Base-by-base conservation (phyloP, 2,797 vertebrate genomes). In the Rhincodon typus region DNA sequence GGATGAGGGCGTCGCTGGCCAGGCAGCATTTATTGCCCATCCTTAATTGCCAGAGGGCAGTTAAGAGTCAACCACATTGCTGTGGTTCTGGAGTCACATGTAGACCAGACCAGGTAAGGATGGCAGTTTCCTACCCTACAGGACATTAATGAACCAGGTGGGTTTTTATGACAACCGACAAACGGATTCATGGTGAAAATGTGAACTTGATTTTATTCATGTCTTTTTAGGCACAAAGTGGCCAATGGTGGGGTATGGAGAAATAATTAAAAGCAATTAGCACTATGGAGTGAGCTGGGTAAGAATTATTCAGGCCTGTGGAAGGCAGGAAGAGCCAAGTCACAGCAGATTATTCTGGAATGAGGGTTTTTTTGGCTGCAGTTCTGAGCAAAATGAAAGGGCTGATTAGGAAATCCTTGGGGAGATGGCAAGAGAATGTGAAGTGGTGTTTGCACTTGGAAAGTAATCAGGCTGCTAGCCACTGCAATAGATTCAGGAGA, bases 321-420 rank as follows among this genome's bases (percentile, higher is more conserved):
- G 62, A 93, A 93, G n/a, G 21, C 62, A 38, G n/a, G 19, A n/a
- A 2, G n/a, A 67, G 34, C 57, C 57, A 91, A 66, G 88, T 67
- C 62, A n/a, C 90, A 93, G 90, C 23, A 93, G 62, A 93, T 93
- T 67, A 42, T 67, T 93, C 7, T 19, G 6, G 90, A 93, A 93
- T 93, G 90, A 93, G 62, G 62, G 66, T 17, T 67, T 67, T 67
- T 34, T 21, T 93, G 90, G 90, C 90, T 38, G 34, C 38, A 19
- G 6, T 67, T 93, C 62, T 93, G 62, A 93, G 27, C 90, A 67
- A 38, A 34, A 67, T 38, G 62, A 66, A 67, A 93, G 5, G 62
- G 34, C 90, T 67, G 34, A 38, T 93, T 93, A 93, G 19, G 62
- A 93, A 67, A n/a, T 21, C 90, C n/a, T n/a, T 2, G 34, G 88